phyloP scores from a whole-genome alignment of 2,797 vertebrate genomes.

The Pogoniulus pusillus region DNA sequence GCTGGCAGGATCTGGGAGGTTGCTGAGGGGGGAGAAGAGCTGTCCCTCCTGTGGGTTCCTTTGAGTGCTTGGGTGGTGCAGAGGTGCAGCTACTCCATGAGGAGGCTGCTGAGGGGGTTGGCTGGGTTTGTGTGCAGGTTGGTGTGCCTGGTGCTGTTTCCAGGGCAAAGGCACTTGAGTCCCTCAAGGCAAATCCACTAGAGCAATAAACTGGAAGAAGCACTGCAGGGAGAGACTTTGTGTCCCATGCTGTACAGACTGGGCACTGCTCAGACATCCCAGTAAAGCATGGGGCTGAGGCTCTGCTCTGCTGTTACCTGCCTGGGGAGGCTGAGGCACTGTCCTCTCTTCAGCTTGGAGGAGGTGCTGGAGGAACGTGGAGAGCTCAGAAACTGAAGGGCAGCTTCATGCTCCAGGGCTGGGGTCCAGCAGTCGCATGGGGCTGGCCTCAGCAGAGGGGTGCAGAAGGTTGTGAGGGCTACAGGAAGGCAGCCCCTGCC shows the following conservation, averaged over 20 bases:
- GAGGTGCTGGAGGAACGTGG: background rate
- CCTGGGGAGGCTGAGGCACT: background rate
- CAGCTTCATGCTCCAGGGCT: conserved; percentile 41
- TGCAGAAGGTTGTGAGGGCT: conserved; percentile 11
- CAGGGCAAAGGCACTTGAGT: background rate
- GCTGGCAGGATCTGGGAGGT: background rate
- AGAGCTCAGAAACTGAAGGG: conserved; percentile 5
- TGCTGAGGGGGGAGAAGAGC: background rate
- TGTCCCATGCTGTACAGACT: background rate
- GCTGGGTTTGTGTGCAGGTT: background rate
- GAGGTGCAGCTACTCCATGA: background rate
- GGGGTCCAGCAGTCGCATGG: background rate
- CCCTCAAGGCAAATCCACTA: background rate
- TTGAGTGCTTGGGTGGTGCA: fast-evolving
- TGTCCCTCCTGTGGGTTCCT: fast-evolving
- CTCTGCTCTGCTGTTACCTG: background rate
- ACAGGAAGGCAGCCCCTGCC: conserved; percentile 28
- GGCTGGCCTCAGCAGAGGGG: conserved; percentile 46
- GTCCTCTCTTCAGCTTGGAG: background rate
- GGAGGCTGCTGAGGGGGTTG: background rate
- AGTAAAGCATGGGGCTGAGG: background rate
- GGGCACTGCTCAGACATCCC: background rate
- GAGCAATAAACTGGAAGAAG: background rate
- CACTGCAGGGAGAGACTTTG: background rate
- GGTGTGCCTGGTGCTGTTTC: background rate